Base-by-base conservation (phyloP, 2,113 vertebrate genomes). In the Hassar affinis region DNA sequence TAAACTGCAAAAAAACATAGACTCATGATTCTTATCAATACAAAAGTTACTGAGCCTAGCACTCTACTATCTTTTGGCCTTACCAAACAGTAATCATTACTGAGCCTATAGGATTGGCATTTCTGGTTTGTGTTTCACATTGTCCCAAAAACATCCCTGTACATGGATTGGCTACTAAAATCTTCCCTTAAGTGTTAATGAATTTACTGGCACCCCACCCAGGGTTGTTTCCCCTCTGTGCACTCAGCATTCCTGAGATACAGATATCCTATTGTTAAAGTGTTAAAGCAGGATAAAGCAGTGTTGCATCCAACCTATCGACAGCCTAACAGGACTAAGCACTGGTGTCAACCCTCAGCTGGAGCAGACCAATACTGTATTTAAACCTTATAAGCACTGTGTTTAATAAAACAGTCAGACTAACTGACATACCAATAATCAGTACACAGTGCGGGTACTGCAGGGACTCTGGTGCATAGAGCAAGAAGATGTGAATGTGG, bases 181-280 rank as follows among this genome's bases (percentile, higher is more conserved):
- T 68, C 38, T 20, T 33, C 18, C 18, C 35, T 38, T 38, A 38
- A 68, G 64, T 68, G 64, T 38, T 17, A 68, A 35, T 20, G 22
- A 69, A 25, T 25, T 71, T 22, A 66, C 64, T 18, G 33, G 20
- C 25, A 22, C 42, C 9, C 20, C 20, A 12, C 4, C 8, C 20
- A 69, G 11, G 33, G 62, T 14, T 69, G 5, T 62, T 62, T 62
- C 61, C n/a, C n/a, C 27, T 62, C 27, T 14, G 30, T 62, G 1
- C 27, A 30, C 59, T 4, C 59, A 62, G n/a, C 3, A 4, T n/a
- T 59, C 22, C 56, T 59, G 56, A 59, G 56, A 59, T 59, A 54
- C 64, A 82, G 45, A 87, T 52, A 79, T 78, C 74, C 80, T 71
- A 69, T 57, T 61, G 80, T 76, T 82, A 68, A 85, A 76, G 38